Conservation (phyloP, 2,113 vertebrate species). For the Panthera tigris region DNA sequence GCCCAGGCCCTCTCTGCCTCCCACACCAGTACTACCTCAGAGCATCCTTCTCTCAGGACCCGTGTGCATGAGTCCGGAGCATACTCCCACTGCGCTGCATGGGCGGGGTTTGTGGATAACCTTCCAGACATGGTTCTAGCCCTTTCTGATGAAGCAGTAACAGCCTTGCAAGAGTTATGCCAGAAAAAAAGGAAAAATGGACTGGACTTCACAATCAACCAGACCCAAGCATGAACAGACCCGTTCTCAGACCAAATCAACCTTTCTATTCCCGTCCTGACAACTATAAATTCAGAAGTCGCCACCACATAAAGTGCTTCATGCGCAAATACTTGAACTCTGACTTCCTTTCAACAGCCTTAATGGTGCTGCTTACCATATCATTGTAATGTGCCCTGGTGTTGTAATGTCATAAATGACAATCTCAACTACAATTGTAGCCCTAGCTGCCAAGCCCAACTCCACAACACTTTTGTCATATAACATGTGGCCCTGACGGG, state of each 20-base stretch:
- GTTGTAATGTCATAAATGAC: slow-evolving; percentile 67
- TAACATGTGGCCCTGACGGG: not conserved
- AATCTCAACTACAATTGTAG: slow-evolving; percentile 57
- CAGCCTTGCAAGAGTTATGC: slow-evolving; percentile 5
- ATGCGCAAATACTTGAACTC: slow-evolving; percentile 75
- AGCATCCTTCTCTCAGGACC: not conserved
- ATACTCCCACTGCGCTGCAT: not conserved
- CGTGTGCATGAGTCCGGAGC: not conserved
- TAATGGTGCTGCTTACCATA: slow-evolving; percentile 63
- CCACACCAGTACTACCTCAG: not conserved
- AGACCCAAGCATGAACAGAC: slow-evolving; percentile 61
- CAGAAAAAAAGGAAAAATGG: slow-evolving; percentile 20
- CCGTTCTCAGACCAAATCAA: slow-evolving; percentile 65
- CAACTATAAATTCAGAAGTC: slow-evolving; percentile 76
- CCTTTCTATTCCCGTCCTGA: slow-evolving; percentile 53
- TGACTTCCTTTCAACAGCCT: slow-evolving; percentile 79
- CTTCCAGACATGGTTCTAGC: not conserved
- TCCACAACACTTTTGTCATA: slow-evolving; percentile 23
- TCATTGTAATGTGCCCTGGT: slow-evolving; percentile 60
- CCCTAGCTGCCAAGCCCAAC: slow-evolving; percentile 49
- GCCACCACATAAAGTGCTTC: slow-evolving; percentile 71
- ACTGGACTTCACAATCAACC: slow-evolving; percentile 24
- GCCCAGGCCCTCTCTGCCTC: not conserved
- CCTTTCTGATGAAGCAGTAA: not conserved
- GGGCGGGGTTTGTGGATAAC: not conserved